Conservation (phyloP, 2,797 vertebrate species). For the Novumbra hubbsi region DNA sequence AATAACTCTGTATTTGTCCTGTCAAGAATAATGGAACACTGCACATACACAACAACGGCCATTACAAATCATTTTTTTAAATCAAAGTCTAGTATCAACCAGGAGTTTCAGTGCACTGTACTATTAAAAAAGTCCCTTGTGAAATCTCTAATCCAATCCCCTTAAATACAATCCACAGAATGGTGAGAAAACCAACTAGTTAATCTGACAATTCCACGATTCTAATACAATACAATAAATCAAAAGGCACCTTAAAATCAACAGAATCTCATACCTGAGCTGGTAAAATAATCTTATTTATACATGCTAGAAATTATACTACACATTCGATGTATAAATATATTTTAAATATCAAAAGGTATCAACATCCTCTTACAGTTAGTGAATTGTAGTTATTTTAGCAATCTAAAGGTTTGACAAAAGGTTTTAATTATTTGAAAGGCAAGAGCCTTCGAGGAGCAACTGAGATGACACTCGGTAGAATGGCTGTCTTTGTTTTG, state of each 20-base stretch:
- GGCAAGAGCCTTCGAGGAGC: conserved; percentile 31
- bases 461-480: conserved; percentile 69
- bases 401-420: background rate
- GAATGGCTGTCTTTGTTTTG: conserved; percentile 74
- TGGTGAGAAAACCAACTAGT: conserved; percentile 3
- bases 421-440: conserved; percentile 4
- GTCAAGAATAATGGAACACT: conserved; percentile 11
- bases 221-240: conserved; percentile 1
- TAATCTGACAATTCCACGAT: conserved; percentile 19
- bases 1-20: background rate
- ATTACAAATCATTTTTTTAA: conserved; percentile 10
- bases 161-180: conserved; percentile 32
- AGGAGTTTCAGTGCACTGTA: conserved; percentile 12
- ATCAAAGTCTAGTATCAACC: conserved; percentile 12
- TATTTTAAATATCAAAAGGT: background rate
- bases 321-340: background rate
- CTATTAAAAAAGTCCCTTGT: conserved; percentile 31
- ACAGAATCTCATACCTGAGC: conserved; percentile 3
- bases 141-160: conserved; percentile 28
- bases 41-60: conserved; percentile 12
- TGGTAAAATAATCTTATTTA: background rate
- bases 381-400: background rate
- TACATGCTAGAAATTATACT: background rate
- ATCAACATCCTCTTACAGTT: background rate
- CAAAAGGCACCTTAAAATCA: background rate